phyloP scores from a whole-genome alignment of 2,888 invertebrate genomes.

The Harpalus rufipes region DNA sequence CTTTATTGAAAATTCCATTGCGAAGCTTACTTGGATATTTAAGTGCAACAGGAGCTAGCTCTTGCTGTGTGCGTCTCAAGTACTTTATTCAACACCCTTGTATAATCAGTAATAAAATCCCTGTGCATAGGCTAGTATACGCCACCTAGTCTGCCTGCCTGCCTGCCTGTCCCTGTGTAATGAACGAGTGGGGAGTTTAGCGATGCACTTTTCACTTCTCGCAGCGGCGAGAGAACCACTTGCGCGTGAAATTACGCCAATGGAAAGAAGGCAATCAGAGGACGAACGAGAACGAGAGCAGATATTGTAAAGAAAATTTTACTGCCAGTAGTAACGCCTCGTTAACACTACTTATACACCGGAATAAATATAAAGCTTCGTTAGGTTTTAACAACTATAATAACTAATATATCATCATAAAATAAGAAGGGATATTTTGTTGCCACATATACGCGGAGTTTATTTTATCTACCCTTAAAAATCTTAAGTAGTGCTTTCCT shows the following conservation, averaged over 20 bases:
- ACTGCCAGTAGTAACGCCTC: slow-evolving; percentile 23
- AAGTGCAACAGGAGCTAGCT: not conserved
- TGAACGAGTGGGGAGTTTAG: not conserved
- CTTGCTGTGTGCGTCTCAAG: not conserved
- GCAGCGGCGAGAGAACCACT: not conserved
- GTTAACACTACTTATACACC: slow-evolving; percentile 11
- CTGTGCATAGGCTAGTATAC: not conserved
- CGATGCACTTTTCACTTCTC: slow-evolving; percentile 1
- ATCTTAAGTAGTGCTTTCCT: not conserved
- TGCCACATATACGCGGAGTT: not conserved
- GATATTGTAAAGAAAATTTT: slow-evolving; percentile 26
- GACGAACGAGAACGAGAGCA: not conserved
- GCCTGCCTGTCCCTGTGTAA: not conserved
- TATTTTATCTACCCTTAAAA: not conserved
- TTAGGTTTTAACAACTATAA: slow-evolving; percentile 4
- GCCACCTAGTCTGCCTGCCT: not conserved
- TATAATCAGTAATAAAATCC: slow-evolving; percentile 3
- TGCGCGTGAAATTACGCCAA: slow-evolving; percentile 35
- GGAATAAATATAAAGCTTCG: slow-evolving; percentile 4
- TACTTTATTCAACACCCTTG: not conserved
- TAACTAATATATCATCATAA: slow-evolving; percentile 1
- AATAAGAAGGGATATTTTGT: not conserved
- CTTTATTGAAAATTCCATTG: not conserved
- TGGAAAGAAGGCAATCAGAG: slow-evolving; percentile 16
- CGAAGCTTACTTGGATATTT: not conserved